phyloP scores from a whole-genome alignment of 2,888 invertebrate species.

The Biston stratarius region DNA sequence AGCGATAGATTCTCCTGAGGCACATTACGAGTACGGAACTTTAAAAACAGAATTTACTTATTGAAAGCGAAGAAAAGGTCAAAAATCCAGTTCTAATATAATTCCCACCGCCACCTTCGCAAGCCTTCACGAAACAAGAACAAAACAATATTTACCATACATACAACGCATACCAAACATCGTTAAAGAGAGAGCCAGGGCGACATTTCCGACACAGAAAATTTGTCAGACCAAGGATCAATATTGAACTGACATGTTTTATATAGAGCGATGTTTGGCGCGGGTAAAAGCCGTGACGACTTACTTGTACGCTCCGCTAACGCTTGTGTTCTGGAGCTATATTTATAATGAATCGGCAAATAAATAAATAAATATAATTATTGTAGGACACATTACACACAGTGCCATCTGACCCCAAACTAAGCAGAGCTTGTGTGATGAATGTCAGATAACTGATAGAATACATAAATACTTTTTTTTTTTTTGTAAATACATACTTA shows the following conservation, averaged over 20 bases:
- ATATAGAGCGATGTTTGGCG: conserved; percentile 66
- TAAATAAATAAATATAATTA: too few species aligned
- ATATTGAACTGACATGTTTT: conserved; percentile 60
- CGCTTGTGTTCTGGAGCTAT: conserved; percentile 29
- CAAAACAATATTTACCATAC: conserved; percentile 26
- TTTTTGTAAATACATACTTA: too few species aligned
- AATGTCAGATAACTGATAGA: too few species aligned
- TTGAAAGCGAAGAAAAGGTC: background rate
- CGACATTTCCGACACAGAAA: conserved; percentile 73
- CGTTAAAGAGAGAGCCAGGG: conserved; percentile 49
- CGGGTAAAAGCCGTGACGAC: conserved; percentile 78
- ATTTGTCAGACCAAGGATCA: conserved; percentile 63
- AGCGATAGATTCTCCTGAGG: too few species aligned
- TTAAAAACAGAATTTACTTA: background rate
- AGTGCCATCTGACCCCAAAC: too few species aligned
- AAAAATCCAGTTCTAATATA: background rate
- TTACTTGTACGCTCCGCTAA: conserved; percentile 65
- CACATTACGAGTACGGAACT: too few species aligned
- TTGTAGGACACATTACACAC: too few species aligned
- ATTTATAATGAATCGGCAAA: background rate
- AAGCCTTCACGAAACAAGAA: conserved; percentile 26
- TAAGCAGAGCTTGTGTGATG: too few species aligned
- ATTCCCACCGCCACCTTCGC: conserved; percentile 17
- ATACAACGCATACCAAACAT: conserved; percentile 21
- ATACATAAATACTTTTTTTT: too few species aligned